These are phyloP conservation scores for Montipora efflorescens DNA, from an alignment of 64 coral and sea anemone genomes.

Conservation along the genomic window DNA sequence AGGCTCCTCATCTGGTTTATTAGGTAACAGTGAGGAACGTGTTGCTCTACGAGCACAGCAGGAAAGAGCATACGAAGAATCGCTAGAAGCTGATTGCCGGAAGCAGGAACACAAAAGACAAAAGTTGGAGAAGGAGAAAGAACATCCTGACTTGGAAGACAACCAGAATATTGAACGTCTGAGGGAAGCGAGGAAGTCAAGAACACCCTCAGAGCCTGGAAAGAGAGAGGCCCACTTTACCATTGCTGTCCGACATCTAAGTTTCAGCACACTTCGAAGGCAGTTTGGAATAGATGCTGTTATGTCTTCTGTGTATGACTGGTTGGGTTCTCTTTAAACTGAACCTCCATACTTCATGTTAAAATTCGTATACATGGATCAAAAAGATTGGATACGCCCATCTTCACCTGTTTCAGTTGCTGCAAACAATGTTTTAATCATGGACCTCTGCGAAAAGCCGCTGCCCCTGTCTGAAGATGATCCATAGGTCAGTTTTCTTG, in stretches of 20 bases:
- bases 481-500: conserved; percentile 42
- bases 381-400: conserved; percentile 30
- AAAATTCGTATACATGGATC: conserved; percentile 2
- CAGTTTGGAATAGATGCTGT: conserved; percentile 12
- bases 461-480: conserved; percentile 30
- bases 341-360: conserved; percentile 30
- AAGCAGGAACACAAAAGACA: conserved; percentile 36
- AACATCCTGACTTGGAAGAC: conserved; percentile 1
- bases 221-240: conserved; percentile 29
- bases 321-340: conserved; percentile 40
- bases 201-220: conserved; percentile 30
- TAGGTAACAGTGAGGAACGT: not conserved
- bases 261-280: conserved; percentile 41
- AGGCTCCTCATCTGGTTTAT: conserved; percentile 25
- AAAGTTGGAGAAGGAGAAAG: conserved; percentile 31
- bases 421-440: conserved; percentile 42
- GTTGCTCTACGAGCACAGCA: not conserved
- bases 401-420: conserved; percentile 41
- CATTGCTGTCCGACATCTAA: conserved; percentile 56
- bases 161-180: conserved; percentile 22
- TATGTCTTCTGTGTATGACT: conserved; percentile 48
- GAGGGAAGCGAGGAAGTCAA: conserved; percentile 33
- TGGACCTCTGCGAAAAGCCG: conserved; percentile 11
- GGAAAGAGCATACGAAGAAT: not conserved
- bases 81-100: not conserved